These are phyloP conservation scores for Nysson spinosus DNA, from an alignment of 2,888 invertebrate species.

Conservation along the genomic window DNA sequence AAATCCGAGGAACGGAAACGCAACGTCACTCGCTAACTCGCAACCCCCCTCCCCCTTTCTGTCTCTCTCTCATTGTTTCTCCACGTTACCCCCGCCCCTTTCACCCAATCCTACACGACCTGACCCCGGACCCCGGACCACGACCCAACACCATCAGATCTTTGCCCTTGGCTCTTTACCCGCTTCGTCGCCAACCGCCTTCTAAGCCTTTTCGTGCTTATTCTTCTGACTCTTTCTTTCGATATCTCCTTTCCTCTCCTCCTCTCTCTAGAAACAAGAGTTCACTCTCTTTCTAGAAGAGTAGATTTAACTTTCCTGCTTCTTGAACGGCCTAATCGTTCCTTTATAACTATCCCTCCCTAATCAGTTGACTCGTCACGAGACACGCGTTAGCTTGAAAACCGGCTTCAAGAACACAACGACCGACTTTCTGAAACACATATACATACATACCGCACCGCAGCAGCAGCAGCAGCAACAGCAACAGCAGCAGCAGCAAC, in stretches of 20 bases:
- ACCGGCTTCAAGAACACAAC: constrained; percentile 59
- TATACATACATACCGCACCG: constrained; percentile 20
- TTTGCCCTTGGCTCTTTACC: constrained; percentile 52
- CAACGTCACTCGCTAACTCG: constrained; percentile 74
- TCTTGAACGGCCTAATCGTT: constrained; percentile 20
- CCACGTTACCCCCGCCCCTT: constrained; percentile 77
- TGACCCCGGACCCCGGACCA: constrained; percentile 47
- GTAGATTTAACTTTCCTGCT: constrained; percentile 10
- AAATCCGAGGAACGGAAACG: constrained; percentile 75
- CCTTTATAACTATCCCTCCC: constrained; percentile 14
- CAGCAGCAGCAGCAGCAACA: constrained; percentile 27
- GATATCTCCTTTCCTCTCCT: constrained; percentile 21
- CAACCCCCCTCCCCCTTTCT: constrained; percentile 75
- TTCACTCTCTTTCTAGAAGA: constrained; percentile 2
- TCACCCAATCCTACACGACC: constrained; percentile 39
- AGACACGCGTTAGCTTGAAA: constrained; percentile 54
- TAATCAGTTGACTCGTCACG: constrained; percentile 42
- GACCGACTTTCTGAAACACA: constrained; percentile 44
- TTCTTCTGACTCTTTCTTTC: constrained; percentile 21
- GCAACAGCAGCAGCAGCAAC: constrained; percentile 30
- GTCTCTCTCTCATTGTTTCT: constrained; percentile 79
- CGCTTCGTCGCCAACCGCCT: constrained; percentile 57
- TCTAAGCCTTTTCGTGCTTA: constrained; percentile 47
- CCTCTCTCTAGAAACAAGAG: constrained; percentile 7
- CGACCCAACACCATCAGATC: constrained; percentile 51